Evolutionary conservation across 2,113 vertebrate species (phyloP), one percentile per base, ranked within the genome.

Genomic region (Bubo scandiacus): DNA sequence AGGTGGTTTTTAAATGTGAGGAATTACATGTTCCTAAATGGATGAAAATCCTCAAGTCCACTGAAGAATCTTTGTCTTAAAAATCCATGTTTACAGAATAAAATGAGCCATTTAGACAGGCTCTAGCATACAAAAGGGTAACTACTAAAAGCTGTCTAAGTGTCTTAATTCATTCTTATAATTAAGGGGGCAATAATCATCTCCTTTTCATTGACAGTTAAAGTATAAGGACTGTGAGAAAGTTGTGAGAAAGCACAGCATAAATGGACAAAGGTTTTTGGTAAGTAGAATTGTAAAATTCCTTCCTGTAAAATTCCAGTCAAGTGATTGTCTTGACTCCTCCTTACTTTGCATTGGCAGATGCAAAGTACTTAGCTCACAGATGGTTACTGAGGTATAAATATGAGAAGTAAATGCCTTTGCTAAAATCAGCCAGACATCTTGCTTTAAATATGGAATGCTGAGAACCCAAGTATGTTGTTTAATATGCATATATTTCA

Each of bases 191-290:
- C 42, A 86, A 59, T 75, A 86, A 95, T 51, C 11, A 34, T 54
- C 88, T 86, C 43, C 30, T 79, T 77, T 91, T 88, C 86, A 15
- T 89, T 89, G 87, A 40, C 97, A 99, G 99, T 96, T 98, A 66
- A 98, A 98, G 67, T 98, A 99, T 63, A 97, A 97, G 21, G 99
- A 99, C 83, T 99, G 99, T 92, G 99, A 99, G 72, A 99, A 99
- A 95, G 98, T 98, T 0, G 98, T 99, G 57, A 91, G 97, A 93
- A 99, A 98, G 90, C 62, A 98, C 94, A 97, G 95, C 79, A 99
- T 99, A 57, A 98, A 89, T 10, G 99, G 99, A 13, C 97, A 98
- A 49, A 98, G 99, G 79, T 99, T 99, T 94, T 95, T 99, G 99
- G 99, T 99, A 97, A 99, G 99, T 96, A 86, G 25, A 59, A 34